A percentile compares a stretch with the other conserved stretches of the same genome.
Conservation (phyloP, 2,797 vertebrate species). For the Cirrhinus mrigala region DNA sequence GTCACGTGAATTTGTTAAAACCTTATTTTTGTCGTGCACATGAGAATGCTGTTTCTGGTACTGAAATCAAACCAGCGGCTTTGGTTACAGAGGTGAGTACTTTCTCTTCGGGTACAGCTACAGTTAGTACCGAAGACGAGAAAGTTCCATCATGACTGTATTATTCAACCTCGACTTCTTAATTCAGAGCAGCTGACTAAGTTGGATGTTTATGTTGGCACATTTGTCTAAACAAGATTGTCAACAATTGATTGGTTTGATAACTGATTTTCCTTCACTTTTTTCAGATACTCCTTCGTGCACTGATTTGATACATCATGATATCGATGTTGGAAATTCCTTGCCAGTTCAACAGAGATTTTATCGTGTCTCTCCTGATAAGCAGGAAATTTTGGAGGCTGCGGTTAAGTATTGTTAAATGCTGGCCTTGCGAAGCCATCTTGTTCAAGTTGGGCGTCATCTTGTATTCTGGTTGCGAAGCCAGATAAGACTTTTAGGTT, state of each 20-base stretch:
- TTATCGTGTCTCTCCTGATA: not conserved
- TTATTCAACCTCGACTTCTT: not conserved
- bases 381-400: not conserved
- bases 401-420: not conserved
- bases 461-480: not conserved
- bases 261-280: not conserved
- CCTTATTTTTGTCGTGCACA: too few species aligned
- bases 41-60: too few species aligned
- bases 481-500: not conserved
- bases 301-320: not conserved
- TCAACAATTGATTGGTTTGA: not conserved
- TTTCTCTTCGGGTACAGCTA: too few species aligned
- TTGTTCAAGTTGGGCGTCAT: not conserved
- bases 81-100: too few species aligned
- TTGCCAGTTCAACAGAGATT: not conserved
- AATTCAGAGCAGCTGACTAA: not conserved
- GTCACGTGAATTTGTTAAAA: too few species aligned
- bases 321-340: conserved; percentile 5
- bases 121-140: too few species aligned
- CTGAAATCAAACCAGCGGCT: too few species aligned
- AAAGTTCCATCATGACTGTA: too few species aligned
- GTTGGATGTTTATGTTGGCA: not conserved
- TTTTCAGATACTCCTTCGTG: not conserved
- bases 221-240: not conserved
- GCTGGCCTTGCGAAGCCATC: too few species aligned